A percentile compares a stretch with the other conserved stretches of the same genome.
phyloP scores from a whole-genome alignment of 1,140 invertebrate species.

The Antheraea pernyi region DNA sequence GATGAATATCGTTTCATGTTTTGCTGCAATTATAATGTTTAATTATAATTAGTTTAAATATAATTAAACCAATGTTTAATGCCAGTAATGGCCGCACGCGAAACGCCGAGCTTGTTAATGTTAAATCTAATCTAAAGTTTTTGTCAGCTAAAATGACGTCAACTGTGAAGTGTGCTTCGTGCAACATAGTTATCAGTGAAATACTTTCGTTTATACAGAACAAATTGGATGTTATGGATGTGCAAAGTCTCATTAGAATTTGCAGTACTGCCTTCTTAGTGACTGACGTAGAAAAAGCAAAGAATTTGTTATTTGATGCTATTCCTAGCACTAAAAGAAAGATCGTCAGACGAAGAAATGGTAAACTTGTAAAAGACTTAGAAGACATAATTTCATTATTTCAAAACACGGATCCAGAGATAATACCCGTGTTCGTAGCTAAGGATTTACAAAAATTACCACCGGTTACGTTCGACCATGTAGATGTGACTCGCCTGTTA shows the following conservation, averaged over 20 bases:
- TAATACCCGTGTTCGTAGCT: background rate
- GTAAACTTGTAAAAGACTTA: background rate
- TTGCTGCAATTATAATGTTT: too few relatives aligned
- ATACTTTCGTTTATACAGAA: background rate
- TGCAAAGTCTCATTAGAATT: background rate
- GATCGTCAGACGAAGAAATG: background rate
- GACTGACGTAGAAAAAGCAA: background rate
- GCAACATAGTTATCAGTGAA: background rate
- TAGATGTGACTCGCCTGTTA: background rate
- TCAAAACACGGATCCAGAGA: background rate
- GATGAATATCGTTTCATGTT: too few relatives aligned
- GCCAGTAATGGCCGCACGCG: too few relatives aligned
- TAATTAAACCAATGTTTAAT: too few relatives aligned
- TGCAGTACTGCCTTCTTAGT: background rate
- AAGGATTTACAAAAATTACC: constrained; percentile 1
- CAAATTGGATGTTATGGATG: background rate
- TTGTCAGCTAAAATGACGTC: too few relatives aligned
- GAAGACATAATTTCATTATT: constrained; percentile 1
- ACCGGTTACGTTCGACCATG: background rate
- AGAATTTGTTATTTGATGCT: background rate
- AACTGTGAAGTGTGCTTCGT: background rate
- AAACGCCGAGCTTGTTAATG: too few relatives aligned
- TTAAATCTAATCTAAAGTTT: too few relatives aligned
- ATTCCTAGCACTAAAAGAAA: background rate
- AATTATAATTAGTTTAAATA: too few relatives aligned